These are phyloP conservation scores for Bovichtus variegatus DNA, from an alignment of 2,797 vertebrate genomes.

Conservation along the genomic window DNA sequence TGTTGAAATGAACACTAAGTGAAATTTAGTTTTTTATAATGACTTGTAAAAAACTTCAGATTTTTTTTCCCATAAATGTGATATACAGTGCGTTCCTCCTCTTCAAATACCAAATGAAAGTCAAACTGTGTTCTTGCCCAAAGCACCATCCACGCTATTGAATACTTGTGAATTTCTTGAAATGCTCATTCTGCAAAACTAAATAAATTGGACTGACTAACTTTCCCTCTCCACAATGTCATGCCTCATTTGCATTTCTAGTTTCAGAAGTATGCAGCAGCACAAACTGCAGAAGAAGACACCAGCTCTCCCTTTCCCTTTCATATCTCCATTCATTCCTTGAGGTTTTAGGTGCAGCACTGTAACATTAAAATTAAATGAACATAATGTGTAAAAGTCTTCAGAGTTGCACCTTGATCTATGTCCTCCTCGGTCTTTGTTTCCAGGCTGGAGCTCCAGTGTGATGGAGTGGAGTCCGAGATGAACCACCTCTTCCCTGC, in stretches of 20 bases:
- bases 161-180: background rate
- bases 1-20: background rate
- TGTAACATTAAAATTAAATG: constrained; percentile 38
- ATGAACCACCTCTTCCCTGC: constrained; percentile 95
- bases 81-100: background rate
- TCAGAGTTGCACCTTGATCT: no score
- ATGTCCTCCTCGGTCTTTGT: background rate
- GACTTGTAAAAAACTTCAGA: background rate
- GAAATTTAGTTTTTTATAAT: background rate
- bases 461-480: constrained; percentile 91
- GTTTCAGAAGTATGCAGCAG: constrained; percentile 29
- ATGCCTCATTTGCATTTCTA: constrained; percentile 28
- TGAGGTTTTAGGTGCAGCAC: background rate
- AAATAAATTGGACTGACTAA: constrained; percentile 18
- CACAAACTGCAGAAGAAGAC: constrained; percentile 10
- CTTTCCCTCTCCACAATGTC: constrained; percentile 5
- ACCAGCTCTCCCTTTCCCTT: background rate
- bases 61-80: background rate
- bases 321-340: constrained; percentile 3
- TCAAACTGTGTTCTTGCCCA: background rate
- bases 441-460: constrained; percentile 89
- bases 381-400: background rate
- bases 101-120: background rate
- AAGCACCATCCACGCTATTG: background rate
- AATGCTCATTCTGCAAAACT: constrained; percentile 14